phyloP scores from a whole-genome alignment of 1,140 invertebrate genomes.

The Cepaea nemoralis region DNA sequence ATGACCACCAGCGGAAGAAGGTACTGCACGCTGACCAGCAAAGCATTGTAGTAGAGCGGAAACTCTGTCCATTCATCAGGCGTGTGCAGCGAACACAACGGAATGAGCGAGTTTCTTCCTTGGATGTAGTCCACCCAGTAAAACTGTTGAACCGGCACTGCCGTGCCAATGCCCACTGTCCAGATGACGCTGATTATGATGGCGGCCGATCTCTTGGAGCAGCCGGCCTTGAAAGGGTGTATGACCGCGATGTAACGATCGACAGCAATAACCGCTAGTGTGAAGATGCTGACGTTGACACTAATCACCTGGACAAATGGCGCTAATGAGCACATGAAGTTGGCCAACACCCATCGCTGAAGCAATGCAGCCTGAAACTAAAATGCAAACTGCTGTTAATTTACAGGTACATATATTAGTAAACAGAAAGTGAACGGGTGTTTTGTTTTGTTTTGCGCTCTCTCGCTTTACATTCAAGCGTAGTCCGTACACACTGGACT shows the following conservation, averaged over 20 bases:
- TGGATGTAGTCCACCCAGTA: slow-evolving; percentile 49
- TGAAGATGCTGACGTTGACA: slow-evolving; percentile 87
- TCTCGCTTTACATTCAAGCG: too few relatives aligned
- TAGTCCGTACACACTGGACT: too few relatives aligned
- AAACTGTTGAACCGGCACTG: slow-evolving; percentile 62
- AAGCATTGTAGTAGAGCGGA: slow-evolving; percentile 50
- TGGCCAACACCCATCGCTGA: slow-evolving; percentile 80
- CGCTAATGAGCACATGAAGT: slow-evolving; percentile 86
- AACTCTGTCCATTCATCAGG: slow-evolving; percentile 48
- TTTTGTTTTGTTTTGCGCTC: too few relatives aligned
- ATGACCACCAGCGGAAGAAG: slow-evolving; percentile 83
- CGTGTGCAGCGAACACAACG: slow-evolving; percentile 47
- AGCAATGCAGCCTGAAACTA: slow-evolving; percentile 45
- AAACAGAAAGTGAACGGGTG: too few relatives aligned
- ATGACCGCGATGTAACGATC: slow-evolving; percentile 84
- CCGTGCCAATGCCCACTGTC: slow-evolving; percentile 56
- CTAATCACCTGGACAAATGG: slow-evolving; percentile 82
- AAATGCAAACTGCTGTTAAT: too few relatives aligned
- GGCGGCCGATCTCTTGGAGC: slow-evolving; percentile 56
- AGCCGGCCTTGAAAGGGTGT: slow-evolving; percentile 77
- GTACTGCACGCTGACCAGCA: slow-evolving; percentile 79
- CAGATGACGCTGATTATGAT: slow-evolving; percentile 65
- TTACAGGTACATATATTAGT: too few relatives aligned
- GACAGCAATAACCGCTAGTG: slow-evolving; percentile 84
- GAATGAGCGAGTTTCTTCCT: slow-evolving; percentile 13